phyloP scores from a whole-genome alignment of 2,888 invertebrate genomes.

The Diarsia dahlii region DNA sequence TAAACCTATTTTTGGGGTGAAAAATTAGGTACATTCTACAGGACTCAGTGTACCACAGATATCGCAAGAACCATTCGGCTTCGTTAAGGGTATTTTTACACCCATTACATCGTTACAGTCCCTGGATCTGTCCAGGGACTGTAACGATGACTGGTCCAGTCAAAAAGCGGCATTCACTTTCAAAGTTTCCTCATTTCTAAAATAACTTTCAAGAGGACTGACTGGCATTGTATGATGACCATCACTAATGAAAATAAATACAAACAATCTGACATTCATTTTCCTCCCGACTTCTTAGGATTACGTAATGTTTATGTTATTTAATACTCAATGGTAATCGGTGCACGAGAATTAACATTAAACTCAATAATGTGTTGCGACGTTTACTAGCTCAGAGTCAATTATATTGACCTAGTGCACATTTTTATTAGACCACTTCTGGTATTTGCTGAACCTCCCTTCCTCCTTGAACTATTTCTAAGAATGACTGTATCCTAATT shows the following conservation, averaged over 20 bases:
- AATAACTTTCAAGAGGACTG: not conserved
- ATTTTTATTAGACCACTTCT: slow-evolving; percentile 39
- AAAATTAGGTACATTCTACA: no score
- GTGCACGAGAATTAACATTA: slow-evolving; percentile 32
- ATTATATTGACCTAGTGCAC: slow-evolving; percentile 40
- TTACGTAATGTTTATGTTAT: slow-evolving; percentile 46
- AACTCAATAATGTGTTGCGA: slow-evolving; percentile 34
- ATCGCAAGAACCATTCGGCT: no score
- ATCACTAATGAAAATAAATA: not conserved
- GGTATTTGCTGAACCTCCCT: slow-evolving; percentile 7
- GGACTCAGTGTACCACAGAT: no score
- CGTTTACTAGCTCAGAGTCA: slow-evolving; percentile 34
- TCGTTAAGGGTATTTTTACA: no score
- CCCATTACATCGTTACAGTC: no score
- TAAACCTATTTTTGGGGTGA: no score
- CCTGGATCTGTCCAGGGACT: no score
- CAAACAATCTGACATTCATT: slow-evolving; percentile 9
- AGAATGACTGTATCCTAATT: not conserved
- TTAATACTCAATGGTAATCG: slow-evolving; percentile 28
- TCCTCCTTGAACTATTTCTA: not conserved
- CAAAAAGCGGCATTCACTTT: no score
- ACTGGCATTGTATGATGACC: not conserved
- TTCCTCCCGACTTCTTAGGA: slow-evolving; percentile 1
- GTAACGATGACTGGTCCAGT: no score
- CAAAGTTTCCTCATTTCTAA: no score